phyloP scores from a whole-genome alignment of 2,797 vertebrate species.

The Balearica regulorum region DNA sequence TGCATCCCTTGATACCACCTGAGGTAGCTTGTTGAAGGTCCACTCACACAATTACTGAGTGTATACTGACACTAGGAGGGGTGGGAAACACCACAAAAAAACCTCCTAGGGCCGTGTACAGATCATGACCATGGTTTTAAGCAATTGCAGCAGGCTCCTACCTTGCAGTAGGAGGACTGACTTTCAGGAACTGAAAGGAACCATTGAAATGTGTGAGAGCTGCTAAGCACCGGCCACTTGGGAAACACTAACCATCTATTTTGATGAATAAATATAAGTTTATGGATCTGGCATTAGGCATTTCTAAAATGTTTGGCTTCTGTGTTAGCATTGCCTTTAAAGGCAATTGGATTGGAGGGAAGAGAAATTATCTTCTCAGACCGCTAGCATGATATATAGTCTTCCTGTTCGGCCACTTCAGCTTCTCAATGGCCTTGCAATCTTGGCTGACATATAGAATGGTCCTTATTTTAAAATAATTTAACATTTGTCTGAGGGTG shows the following conservation, averaged over 20 bases:
- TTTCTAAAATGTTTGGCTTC: background rate
- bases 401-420: background rate
- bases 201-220: background rate
- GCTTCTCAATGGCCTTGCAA: background rate
- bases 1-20: conserved; percentile 63
- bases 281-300: background rate
- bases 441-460: background rate
- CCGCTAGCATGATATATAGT: background rate
- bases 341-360: background rate
- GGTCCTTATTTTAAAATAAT: background rate
- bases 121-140: background rate
- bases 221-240: background rate
- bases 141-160: background rate
- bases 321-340: background rate
- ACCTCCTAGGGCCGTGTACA: background rate
- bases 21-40: conserved; percentile 56
- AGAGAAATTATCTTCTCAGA: background rate
- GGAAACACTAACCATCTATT: background rate
- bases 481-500: background rate
- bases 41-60: background rate
- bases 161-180: background rate
- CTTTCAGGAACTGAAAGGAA: background rate
- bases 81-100: background rate
- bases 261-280: background rate
- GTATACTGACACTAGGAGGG: background rate